These are phyloP conservation scores for Cylas formicarius DNA, from an alignment of 1,140 invertebrate genomes.

Conservation along the genomic window DNA sequence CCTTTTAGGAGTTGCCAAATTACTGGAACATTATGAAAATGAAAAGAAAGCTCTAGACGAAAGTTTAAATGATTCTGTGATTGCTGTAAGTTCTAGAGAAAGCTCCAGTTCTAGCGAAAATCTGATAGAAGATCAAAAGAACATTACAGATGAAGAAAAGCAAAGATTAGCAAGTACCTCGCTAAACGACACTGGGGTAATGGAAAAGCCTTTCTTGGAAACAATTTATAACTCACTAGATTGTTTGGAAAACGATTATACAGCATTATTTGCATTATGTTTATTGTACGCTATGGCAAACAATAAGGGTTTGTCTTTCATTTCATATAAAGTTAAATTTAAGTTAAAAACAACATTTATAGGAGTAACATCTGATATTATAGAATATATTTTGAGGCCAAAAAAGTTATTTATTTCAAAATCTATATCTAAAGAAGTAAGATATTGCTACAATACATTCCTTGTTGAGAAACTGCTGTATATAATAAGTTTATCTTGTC, in stretches of 20 bases:
- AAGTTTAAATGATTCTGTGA: constrained; percentile 24
- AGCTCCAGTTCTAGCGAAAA: constrained; percentile 32
- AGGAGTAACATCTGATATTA: constrained; percentile 68
- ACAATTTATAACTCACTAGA: constrained; percentile 77
- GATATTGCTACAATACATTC: constrained; percentile 61
- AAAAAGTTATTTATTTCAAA: constrained; percentile 36
- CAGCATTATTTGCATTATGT: constrained; percentile 84
- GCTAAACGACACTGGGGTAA: constrained; percentile 42
- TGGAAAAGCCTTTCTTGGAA: constrained; percentile 78
- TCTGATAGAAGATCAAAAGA: constrained; percentile 42
- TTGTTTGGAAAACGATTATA: constrained; percentile 89
- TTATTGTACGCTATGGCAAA: constrained; percentile 88
- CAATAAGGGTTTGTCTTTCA: constrained; percentile 70
- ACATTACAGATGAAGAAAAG: constrained; percentile 93
- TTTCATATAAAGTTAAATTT: background rate
- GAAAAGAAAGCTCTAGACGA: constrained; percentile 22
- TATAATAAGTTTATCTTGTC: constrained; percentile 74
- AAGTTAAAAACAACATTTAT: constrained; percentile 20
- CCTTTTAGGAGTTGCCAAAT: constrained; percentile 42
- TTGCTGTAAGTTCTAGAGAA: constrained; percentile 23
- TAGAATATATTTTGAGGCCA: constrained; percentile 57
- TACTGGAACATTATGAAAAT: constrained; percentile 42
- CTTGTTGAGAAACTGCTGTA: constrained; percentile 73
- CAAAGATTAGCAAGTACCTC: constrained; percentile 54
- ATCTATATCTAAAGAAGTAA: constrained; percentile 35